Base-by-base conservation (phyloP, 2,888 invertebrate genomes). In the Clanis bilineata region DNA sequence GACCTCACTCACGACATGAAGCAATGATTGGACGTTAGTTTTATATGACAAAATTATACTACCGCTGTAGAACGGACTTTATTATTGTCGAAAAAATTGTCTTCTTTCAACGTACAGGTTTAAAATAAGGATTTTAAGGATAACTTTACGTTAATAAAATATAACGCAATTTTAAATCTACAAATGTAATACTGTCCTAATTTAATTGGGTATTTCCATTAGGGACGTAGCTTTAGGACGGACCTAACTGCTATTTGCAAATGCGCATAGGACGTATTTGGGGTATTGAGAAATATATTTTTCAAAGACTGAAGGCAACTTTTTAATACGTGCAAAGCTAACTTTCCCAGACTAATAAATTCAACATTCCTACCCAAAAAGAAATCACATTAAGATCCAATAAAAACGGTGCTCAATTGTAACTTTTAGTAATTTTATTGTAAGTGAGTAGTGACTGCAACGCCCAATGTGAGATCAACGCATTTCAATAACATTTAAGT, bases 401-500 rank as follows among this genome's bases (percentile, higher is more conserved):
- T 51, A 51, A 51, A 47, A 51, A 51, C 32, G 9, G 32, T 32
- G 32, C 51, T 51, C 32, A 28, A 51, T 51, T 44, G 55, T 43
- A 57, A 64, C 62, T 63, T 64, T 63, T 64, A 69, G 73, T 63
- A 68, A 66, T 75, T 74, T 71, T 72, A 51, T 51, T 32, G 51
- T 32, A 74, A 74, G 61, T 62, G 62, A 67, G 67, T 67, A 74
- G 61, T 62, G 62, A 67, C 68, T 67, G 71, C 64, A 67, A 73
- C 72, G 69, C 68, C 51, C 51, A 65, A 63, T 69, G 71, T 68
- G 71, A 66, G 73, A 77, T 79, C 72, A 77, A 76, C 79, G 68
- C 73, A 72, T 78, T 80, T 80, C 81, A 82, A 82, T 82, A 77
- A 74, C 76, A 69, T 79, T 79, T 77, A 75, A 79, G 75, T 76